phyloP scores from a whole-genome alignment of 2,888 invertebrate species.

The Heliconius sara region DNA sequence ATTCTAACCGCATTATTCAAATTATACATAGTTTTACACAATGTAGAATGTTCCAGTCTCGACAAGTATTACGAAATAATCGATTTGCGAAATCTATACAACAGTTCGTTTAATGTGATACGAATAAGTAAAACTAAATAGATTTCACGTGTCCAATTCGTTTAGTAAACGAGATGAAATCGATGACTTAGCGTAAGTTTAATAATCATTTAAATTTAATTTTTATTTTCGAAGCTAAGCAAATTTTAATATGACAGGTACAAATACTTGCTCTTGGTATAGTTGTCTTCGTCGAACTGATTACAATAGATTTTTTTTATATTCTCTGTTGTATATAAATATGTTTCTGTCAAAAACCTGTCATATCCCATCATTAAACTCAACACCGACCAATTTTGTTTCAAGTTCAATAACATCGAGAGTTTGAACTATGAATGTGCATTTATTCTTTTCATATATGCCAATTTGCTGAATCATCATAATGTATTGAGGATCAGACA shows the following conservation, averaged over 20 bases:
- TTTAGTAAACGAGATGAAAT: slow-evolving; percentile 9
- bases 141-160: neutral
- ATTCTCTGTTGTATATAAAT: neutral
- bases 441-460: slow-evolving; percentile 28
- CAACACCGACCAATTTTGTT: slow-evolving; percentile 18
- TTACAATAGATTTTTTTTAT: neutral
- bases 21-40: slow-evolving; percentile 33
- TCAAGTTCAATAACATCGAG: slow-evolving; percentile 36
- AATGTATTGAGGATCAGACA: slow-evolving; percentile 31
- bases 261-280: neutral
- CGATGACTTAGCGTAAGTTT: neutral
- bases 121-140: slow-evolving; percentile 23
- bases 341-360: slow-evolving; percentile 14
- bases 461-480: slow-evolving; percentile 28
- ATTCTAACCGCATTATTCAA: neutral
- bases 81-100: slow-evolving; percentile 31
- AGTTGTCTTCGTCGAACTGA: neutral
- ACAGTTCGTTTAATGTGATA: slow-evolving; percentile 19
- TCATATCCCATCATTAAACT: neutral
- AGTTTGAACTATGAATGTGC: slow-evolving; percentile 31
- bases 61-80: slow-evolving; percentile 28
- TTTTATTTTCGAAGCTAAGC: neutral
- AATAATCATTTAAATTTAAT: neutral
- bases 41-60: slow-evolving; percentile 32
- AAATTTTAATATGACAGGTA: neutral